These are phyloP conservation scores for Baryphthengus martii DNA, from an alignment of 2,113 vertebrate species.

Conservation along the genomic window DNA sequence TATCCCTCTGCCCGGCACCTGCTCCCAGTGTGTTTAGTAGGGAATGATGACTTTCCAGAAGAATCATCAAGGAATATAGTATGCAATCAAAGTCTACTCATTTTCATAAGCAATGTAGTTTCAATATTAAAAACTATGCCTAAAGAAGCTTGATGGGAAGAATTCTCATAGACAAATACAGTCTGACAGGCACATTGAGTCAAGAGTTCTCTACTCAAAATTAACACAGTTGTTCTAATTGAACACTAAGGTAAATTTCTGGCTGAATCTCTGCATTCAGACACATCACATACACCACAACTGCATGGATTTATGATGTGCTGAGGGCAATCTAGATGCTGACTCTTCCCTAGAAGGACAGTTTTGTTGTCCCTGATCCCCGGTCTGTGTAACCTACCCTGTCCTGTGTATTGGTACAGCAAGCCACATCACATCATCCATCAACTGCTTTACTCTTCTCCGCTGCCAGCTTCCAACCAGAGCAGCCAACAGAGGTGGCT, in stretches of 20 bases:
- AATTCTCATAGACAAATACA: not conserved
- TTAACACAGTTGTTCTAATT: not conserved
- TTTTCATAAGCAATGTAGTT: not conserved
- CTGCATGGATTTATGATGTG: not conserved
- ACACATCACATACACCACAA: not conserved
- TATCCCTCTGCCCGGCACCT: not conserved
- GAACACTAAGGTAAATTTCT: not conserved
- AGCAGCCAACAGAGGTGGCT: not conserved
- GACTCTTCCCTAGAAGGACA: not conserved
- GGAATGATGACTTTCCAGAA: not conserved
- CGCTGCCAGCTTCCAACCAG: not conserved
- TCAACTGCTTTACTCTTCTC: rapidly evolving
- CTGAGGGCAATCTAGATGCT: not conserved
- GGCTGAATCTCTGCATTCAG: not conserved
- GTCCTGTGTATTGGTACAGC: rapidly evolving
- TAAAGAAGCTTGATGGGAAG: not conserved
- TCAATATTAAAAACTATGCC: not conserved
- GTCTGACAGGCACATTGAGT: not conserved
- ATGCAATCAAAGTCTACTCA: not conserved
- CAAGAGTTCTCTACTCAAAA: not conserved
- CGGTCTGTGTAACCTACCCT: not conserved
- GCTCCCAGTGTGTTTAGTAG: not conserved
- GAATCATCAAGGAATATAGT: not conserved
- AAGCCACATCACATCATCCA: not conserved
- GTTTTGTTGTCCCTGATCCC: not conserved